A percentile compares a stretch with the other conserved stretches of the same genome.
Conservation (phyloP, 2,888 invertebrate species). For the Bimastos eiseni region DNA sequence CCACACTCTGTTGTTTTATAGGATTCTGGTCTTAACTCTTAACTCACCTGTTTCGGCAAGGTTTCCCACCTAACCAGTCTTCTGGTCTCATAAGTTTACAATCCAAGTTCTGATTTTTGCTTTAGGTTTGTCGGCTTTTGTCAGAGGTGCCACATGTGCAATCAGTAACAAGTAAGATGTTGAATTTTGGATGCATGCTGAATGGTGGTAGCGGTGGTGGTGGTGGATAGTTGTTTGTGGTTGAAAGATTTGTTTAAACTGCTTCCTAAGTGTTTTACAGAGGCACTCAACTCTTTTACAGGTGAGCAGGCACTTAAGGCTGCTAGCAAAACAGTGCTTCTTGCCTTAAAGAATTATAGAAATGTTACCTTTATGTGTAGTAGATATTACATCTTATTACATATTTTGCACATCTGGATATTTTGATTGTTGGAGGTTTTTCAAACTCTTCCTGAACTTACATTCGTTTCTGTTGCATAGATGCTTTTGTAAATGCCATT, state of each 20-base stretch:
- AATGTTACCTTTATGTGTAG: neutral
- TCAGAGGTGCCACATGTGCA: neutral
- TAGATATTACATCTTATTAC: neutral
- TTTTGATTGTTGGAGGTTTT: neutral
- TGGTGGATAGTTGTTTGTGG: neutral
- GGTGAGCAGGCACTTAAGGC: no score
- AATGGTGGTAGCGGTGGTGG: neutral
- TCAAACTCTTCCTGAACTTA: neutral
- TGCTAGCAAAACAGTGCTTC: no score
- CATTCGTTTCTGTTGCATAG: no score
- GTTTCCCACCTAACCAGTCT: neutral
- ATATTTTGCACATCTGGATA: neutral
- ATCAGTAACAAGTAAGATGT: slow-evolving; percentile 17
- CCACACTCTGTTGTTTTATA: no score
- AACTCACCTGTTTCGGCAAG: neutral
- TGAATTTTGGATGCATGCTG: neutral
- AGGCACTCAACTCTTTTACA: neutral
- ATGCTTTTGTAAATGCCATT: no score
- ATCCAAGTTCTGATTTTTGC: neutral
- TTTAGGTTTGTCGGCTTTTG: slow-evolving; percentile 19
- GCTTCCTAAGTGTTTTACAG: neutral
- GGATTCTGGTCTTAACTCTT: no score
- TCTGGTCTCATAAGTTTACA: neutral
- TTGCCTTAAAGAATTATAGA: neutral
- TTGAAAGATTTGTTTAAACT: neutral